phyloP scores from a whole-genome alignment of 2,797 vertebrate genomes.

The Sebastes flavidus region DNA sequence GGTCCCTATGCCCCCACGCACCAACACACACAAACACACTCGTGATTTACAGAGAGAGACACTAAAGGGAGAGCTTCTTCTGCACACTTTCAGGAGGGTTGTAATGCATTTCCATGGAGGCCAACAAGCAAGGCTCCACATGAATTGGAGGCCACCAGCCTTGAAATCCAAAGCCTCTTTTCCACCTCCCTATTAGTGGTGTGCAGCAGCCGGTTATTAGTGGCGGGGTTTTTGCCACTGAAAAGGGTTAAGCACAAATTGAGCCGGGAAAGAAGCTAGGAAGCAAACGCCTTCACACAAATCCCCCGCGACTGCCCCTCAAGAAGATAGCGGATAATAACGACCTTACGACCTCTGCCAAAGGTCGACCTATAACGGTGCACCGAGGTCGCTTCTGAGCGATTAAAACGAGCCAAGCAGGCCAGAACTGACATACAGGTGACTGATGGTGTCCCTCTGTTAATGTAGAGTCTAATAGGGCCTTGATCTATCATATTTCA shows the following conservation, averaged over 20 bases:
- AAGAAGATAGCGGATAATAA: slow-evolving; percentile 38
- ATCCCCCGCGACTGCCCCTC: slow-evolving; percentile 34
- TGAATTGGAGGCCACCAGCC: slow-evolving; percentile 20
- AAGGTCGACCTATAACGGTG: slow-evolving; percentile 2
- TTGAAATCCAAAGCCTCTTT: slow-evolving; percentile 56
- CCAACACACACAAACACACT: background rate
- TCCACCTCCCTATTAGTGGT: slow-evolving; percentile 33
- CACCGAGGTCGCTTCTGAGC: slow-evolving; percentile 3
- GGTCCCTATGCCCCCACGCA: background rate
- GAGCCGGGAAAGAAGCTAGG: slow-evolving; percentile 39
- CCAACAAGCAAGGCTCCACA: slow-evolving; percentile 22
- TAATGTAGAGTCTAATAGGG: slow-evolving; percentile 3
- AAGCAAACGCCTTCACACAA: slow-evolving; percentile 47
- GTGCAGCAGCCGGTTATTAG: slow-evolving; percentile 52
- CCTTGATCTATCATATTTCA: background rate
- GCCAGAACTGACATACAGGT: background rate
- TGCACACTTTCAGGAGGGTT: background rate
- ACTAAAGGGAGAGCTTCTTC: background rate
- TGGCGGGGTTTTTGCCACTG: slow-evolving; percentile 21
- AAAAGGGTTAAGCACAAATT: slow-evolving; percentile 61
- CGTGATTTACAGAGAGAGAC: background rate
- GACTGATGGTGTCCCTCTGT: slow-evolving; percentile 3
- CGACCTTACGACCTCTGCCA: slow-evolving; percentile 48
- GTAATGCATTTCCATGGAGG: slow-evolving; percentile 10
- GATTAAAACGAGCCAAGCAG: background rate